These are phyloP conservation scores for Centropus unirufus DNA, from an alignment of 2,113 vertebrate genomes.

Conservation along the genomic window DNA sequence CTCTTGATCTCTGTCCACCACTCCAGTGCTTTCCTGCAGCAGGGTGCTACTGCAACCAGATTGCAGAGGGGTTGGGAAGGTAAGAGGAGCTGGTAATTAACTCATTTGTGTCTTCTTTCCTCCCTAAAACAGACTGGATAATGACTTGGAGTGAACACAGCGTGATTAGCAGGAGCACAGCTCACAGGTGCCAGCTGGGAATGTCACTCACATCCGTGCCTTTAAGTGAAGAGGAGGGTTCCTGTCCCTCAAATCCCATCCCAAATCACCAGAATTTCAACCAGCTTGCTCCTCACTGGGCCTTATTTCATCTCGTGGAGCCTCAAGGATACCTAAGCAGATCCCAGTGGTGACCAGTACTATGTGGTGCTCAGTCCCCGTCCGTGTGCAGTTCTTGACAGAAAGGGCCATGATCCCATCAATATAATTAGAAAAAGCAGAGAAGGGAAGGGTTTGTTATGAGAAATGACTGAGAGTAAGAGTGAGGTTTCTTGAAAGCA, in stretches of 20 bases:
- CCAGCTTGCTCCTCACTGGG: background rate
- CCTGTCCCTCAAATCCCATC: background rate
- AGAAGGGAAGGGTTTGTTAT: background rate
- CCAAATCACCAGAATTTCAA: background rate
- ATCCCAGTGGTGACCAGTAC: background rate
- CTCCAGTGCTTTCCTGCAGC: constrained; percentile 8
- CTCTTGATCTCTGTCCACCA: background rate
- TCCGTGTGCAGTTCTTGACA: background rate
- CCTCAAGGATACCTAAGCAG: background rate
- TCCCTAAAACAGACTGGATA: constrained; percentile 60
- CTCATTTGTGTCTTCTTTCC: constrained; percentile 59
- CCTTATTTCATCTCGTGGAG: background rate
- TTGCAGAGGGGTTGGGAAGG: constrained; percentile 39
- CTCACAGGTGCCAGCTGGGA: background rate
- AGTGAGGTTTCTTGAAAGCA: background rate
- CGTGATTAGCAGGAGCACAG: constrained; percentile 13
- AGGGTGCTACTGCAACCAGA: constrained; percentile 22
- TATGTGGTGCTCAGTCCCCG: background rate
- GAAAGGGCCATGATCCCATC: background rate
- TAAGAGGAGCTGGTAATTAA: constrained; percentile 57
- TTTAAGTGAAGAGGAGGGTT: background rate
- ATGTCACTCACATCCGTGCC: background rate
- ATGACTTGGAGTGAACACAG: constrained; percentile 30
- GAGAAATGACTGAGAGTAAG: background rate
- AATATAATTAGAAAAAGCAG: background rate